Conservation (phyloP, 2,113 vertebrate genomes). For the Rhodinocichla rosea region DNA sequence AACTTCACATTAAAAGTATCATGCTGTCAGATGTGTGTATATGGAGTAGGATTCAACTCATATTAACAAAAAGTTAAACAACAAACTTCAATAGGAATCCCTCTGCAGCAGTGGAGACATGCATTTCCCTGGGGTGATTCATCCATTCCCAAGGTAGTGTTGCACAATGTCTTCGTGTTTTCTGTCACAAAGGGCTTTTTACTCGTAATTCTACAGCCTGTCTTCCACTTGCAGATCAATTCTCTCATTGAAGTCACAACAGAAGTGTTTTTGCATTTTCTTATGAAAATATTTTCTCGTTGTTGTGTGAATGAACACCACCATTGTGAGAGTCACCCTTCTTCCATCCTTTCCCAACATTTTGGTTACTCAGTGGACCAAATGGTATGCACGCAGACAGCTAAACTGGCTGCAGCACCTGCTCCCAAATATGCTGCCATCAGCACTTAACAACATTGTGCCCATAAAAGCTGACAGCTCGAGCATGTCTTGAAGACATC, state of each 20-base stretch:
- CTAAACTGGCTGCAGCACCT: neutral
- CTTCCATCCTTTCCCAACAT: neutral
- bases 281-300: fast-evolving
- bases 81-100: neutral
- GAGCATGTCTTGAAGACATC: neutral
- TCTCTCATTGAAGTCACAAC: neutral
- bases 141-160: neutral
- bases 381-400: neutral
- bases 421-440: neutral
- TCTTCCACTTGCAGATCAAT: neutral
- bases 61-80: neutral
- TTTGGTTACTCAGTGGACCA: neutral
- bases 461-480: neutral
- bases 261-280: neutral
- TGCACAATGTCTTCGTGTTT: neutral
- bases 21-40: neutral
- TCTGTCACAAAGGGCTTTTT: neutral
- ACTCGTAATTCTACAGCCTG: neutral
- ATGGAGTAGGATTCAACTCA: neutral
- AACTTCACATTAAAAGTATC: neutral
- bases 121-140: neutral
- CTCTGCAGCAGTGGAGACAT: neutral
- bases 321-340: neutral
- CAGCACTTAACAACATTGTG: neutral
- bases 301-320: neutral